phyloP scores from a whole-genome alignment of 2,888 invertebrate species.

The Sisyra nigra region DNA sequence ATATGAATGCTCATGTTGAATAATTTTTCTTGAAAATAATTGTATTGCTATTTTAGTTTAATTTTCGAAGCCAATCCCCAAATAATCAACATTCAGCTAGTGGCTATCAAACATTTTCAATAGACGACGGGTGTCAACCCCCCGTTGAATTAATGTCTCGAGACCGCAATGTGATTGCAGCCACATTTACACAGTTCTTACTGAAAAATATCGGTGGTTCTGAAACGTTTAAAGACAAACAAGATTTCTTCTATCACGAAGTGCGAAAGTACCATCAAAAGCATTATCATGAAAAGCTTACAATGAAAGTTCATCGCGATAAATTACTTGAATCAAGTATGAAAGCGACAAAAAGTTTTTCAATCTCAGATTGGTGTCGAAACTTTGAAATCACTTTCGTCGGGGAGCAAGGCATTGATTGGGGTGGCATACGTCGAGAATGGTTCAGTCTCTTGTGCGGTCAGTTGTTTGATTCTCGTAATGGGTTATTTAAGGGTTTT shows the following conservation, averaged over 20 bases:
- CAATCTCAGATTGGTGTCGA: slow-evolving; percentile 84
- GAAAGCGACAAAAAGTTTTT: slow-evolving; percentile 73
- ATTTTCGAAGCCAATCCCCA: slow-evolving; percentile 36
- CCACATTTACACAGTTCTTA: slow-evolving; percentile 81
- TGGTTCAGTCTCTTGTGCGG: slow-evolving; percentile 89
- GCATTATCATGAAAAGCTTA: slow-evolving; percentile 71
- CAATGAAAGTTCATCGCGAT: slow-evolving; percentile 65
- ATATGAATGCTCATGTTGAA: slow-evolving; percentile 14
- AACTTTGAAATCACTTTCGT: slow-evolving; percentile 86
- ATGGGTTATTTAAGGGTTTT: slow-evolving; percentile 71
- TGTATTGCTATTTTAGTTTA: slow-evolving; percentile 35
- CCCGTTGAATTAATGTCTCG: slow-evolving; percentile 66
- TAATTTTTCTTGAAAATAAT: neutral
- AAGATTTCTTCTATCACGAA: slow-evolving; percentile 57
- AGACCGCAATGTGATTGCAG: slow-evolving; percentile 81
- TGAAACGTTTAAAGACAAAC: slow-evolving; percentile 78
- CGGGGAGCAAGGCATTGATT: slow-evolving; percentile 91
- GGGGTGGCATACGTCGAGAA: slow-evolving; percentile 86
- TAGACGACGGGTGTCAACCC: slow-evolving; percentile 86
- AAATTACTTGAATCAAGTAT: slow-evolving; percentile 69
- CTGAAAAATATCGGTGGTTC: slow-evolving; percentile 90
- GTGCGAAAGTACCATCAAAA: slow-evolving; percentile 72
- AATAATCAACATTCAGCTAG: slow-evolving; percentile 36
- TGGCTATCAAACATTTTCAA: slow-evolving; percentile 47
- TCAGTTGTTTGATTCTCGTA: slow-evolving; percentile 68